These are phyloP conservation scores for Chrysotoxum bicinctum DNA, from an alignment of 2,888 invertebrate species.

Conservation along the genomic window DNA sequence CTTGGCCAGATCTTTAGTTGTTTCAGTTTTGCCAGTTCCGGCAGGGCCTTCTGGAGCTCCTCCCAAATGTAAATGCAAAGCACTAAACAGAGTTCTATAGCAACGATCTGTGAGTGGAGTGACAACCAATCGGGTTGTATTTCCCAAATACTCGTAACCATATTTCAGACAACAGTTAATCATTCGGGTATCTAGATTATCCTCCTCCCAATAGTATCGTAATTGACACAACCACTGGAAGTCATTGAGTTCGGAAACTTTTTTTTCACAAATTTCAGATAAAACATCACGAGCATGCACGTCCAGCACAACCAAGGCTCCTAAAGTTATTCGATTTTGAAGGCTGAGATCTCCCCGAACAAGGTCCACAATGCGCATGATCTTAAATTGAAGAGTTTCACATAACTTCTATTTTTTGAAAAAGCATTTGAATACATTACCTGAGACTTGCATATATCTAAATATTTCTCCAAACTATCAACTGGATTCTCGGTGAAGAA, in stretches of 20 bases:
- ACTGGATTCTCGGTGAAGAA: slow-evolving; percentile 84
- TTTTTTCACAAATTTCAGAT: slow-evolving; percentile 85
- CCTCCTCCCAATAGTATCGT: slow-evolving; percentile 91
- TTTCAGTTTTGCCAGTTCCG: slow-evolving; percentile 94
- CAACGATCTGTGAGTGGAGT: slow-evolving; percentile 97
- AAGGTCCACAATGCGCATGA: slow-evolving; percentile 90
- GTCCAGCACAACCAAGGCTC: slow-evolving; percentile 94
- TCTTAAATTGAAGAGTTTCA: slow-evolving; percentile 76
- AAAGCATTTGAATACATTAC: slow-evolving; percentile 54
- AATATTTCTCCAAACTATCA: slow-evolving; percentile 85
- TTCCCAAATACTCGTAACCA: slow-evolving; percentile 97
- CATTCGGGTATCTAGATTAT: slow-evolving; percentile 88
- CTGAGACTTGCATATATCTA: slow-evolving; percentile 88
- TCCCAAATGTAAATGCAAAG: slow-evolving; percentile 93
- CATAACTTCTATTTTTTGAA: not conserved
- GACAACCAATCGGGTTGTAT: slow-evolving; percentile 92
- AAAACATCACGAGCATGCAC: slow-evolving; percentile 96
- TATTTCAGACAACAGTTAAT: slow-evolving; percentile 94
- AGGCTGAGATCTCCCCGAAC: slow-evolving; percentile 93
- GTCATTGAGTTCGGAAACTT: slow-evolving; percentile 88
- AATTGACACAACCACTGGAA: slow-evolving; percentile 95
- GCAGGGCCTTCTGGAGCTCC: slow-evolving; percentile 93
- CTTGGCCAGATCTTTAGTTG: slow-evolving; percentile 97
- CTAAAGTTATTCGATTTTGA: slow-evolving; percentile 94
- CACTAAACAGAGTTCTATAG: slow-evolving; percentile 95